Evolutionary conservation across 2,888 invertebrate species (phyloP).

Genomic region (Machimus rusticus): DNA sequence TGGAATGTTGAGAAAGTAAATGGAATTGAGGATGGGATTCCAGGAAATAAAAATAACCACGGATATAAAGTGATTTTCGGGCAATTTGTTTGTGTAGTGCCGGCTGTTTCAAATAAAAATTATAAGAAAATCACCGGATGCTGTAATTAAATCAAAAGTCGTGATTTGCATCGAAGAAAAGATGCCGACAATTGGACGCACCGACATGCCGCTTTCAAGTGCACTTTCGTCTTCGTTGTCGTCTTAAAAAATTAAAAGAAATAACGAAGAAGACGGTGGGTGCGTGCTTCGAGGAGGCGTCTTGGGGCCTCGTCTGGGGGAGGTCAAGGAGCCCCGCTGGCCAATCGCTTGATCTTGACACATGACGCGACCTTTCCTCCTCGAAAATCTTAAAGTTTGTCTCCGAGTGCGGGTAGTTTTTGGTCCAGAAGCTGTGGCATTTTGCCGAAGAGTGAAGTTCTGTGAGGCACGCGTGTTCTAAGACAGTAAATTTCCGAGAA

Average conservation of each 20-base stretch:
- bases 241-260: neutral
- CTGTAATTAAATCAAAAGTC: constrained; percentile 32
- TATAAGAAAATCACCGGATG: neutral
- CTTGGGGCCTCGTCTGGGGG: neutral
- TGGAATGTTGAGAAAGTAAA: neutral
- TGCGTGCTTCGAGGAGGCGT: neutral
- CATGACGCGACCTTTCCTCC: neutral
- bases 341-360: neutral
- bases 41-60: neutral
- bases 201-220: constrained; percentile 1
- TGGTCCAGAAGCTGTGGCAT: neutral
- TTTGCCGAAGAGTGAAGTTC: neutral
- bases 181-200: neutral
- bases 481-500: neutral
- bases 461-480: neutral
- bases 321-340: neutral
- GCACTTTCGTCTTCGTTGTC: neutral
- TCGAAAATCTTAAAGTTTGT: neutral
- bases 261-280: neutral
- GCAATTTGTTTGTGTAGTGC: neutral
- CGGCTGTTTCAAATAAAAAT: neutral
- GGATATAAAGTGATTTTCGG: neutral
- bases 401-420: neutral
- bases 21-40: neutral
- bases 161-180: constrained; percentile 32